These are phyloP conservation scores for Zapornia atra DNA, from an alignment of 2,113 vertebrate genomes.

Conservation along the genomic window DNA sequence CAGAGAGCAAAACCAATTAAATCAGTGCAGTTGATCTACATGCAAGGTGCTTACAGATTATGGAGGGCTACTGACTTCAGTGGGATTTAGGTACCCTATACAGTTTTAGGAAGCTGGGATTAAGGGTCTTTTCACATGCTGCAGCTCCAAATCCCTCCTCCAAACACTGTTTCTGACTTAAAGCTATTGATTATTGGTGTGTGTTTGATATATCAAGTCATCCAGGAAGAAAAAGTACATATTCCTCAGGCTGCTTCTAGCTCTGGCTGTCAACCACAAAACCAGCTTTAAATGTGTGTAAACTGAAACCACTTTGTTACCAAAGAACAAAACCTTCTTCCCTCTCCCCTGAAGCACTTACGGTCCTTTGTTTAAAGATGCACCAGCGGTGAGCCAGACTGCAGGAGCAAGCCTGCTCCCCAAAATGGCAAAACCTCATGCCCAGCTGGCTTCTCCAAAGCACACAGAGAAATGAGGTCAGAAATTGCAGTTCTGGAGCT, in stretches of 20 bases:
- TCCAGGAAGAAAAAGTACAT: background rate
- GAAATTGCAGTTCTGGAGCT: background rate
- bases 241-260: background rate
- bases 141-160: background rate
- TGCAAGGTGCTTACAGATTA: fast-evolving
- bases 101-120: background rate
- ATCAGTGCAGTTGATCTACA: background rate
- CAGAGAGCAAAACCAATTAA: background rate
- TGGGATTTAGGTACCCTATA: background rate
- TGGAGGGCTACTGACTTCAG: background rate
- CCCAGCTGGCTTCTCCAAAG: background rate
- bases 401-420: background rate
- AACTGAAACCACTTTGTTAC: background rate
- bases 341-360: background rate
- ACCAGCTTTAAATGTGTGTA: background rate
- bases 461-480: background rate
- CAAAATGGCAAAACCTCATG: background rate
- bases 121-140: background rate
- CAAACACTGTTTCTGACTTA: background rate
- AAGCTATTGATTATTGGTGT: background rate
- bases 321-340: background rate
- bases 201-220: background rate
- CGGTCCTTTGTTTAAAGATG: background rate
- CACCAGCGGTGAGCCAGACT: background rate
- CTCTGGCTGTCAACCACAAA: background rate